Percentiles rank a stretch among this genome's conserved stretches.
These are phyloP conservation scores for Tiliacea citrago DNA, from an alignment of 2,888 invertebrate genomes.

Conservation along the genomic window DNA sequence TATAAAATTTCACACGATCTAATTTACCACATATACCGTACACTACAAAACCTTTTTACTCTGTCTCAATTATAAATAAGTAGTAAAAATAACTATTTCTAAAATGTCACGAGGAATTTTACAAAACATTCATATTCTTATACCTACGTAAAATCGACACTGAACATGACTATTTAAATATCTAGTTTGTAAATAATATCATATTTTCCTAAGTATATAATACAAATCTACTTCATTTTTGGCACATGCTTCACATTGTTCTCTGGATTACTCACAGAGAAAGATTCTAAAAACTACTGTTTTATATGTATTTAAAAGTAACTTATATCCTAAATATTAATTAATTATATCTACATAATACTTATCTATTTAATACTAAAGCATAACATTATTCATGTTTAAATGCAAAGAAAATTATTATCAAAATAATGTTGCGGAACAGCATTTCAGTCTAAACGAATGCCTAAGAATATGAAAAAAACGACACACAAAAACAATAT, in stretches of 20 bases:
- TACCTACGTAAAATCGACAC: slow-evolving; percentile 36
- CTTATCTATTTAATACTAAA: background rate
- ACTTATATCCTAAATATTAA: slow-evolving; percentile 12
- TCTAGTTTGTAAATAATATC: slow-evolving; percentile 48
- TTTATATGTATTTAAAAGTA: slow-evolving; percentile 27
- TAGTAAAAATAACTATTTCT: slow-evolving; percentile 23
- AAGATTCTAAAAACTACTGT: slow-evolving; percentile 37
- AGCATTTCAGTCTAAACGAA: background rate
- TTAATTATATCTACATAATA: background rate
- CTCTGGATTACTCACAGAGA: slow-evolving; percentile 63
- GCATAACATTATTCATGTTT: background rate
- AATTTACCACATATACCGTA: slow-evolving; percentile 13
- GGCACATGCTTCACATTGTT: slow-evolving; percentile 53
- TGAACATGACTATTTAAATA: slow-evolving; percentile 25
- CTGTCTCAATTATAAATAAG: slow-evolving; percentile 8
- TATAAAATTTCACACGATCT: slow-evolving; percentile 10
- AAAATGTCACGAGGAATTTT: slow-evolving; percentile 13
- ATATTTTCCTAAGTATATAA: slow-evolving; percentile 49
- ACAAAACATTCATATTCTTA: slow-evolving; percentile 22
- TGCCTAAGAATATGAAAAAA: background rate
- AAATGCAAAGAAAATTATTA: background rate
- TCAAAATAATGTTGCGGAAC: background rate
- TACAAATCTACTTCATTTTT: slow-evolving; percentile 59
- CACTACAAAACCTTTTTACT: slow-evolving; percentile 9
- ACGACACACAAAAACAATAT: background rate